Evolutionary conservation across 2,888 invertebrate genomes (phyloP).

Genomic region (Patella ulyssiponensis): DNA sequence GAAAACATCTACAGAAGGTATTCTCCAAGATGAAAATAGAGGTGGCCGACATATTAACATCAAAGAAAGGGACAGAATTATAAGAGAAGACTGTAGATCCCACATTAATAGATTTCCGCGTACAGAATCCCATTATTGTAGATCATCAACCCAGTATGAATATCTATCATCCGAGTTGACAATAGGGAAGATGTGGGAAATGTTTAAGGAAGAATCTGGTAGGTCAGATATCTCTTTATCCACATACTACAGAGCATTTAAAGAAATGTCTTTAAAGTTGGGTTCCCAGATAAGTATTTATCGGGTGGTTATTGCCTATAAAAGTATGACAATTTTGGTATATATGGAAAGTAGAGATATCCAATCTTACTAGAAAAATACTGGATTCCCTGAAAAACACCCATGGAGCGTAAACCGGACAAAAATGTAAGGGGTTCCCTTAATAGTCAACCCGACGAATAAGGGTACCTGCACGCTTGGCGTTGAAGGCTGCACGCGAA

Average conservation of each 20-base stretch:
- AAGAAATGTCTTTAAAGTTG: no score
- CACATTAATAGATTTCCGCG: not conserved
- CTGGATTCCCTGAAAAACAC: no score
- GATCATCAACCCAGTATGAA: conserved; percentile 1
- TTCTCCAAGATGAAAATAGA: conserved; percentile 2
- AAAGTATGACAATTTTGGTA: no score
- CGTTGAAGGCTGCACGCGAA: no score
- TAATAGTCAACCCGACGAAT: no score
- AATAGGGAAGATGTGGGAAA: not conserved
- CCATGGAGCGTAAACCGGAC: no score
- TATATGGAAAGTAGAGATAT: no score
- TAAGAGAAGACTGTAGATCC: not conserved
- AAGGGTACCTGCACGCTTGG: no score
- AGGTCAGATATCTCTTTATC: not conserved
- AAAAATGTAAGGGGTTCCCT: no score
- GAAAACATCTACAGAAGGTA: not conserved
- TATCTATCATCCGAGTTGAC: not conserved
- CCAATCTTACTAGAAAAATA: no score
- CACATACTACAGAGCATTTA: not conserved
- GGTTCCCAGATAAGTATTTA: no score
- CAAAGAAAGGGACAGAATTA: not conserved
- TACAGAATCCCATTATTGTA: conserved; percentile 1
- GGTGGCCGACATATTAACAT: not conserved
- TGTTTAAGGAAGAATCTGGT: conserved; percentile 4
- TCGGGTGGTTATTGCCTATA: no score